Evolutionary conservation across 1,140 invertebrate species (phyloP).

Genomic region (Pentalonia nigronervosa): DNA sequence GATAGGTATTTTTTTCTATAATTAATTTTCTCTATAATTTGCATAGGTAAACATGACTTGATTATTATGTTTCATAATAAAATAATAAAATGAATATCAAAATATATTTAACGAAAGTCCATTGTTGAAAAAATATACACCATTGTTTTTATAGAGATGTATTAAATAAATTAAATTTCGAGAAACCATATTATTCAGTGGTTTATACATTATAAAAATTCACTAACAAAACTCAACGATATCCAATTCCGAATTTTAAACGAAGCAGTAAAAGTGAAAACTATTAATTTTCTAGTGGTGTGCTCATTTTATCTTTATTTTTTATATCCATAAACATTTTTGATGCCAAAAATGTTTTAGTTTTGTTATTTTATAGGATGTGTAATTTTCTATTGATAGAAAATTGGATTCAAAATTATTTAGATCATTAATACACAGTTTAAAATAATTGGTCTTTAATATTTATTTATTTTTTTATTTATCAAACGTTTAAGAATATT

Average conservation of each 20-base stretch:
- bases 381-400: not conserved
- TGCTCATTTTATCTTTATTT: not conserved
- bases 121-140: not conserved
- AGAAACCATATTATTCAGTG: not conserved
- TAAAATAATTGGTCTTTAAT: too few relatives aligned
- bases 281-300: not conserved
- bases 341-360: not conserved
- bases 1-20: not conserved
- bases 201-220: not conserved
- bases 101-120: not conserved
- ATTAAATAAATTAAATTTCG: not conserved
- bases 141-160: not conserved
- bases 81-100: not conserved
- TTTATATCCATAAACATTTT: not conserved
- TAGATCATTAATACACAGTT: too few relatives aligned
- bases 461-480: too few relatives aligned
- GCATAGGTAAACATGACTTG: too few relatives aligned
- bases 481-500: too few relatives aligned
- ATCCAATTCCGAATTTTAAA: not conserved
- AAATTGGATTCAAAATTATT: too few relatives aligned
- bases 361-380: not conserved
- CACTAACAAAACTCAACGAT: not conserved
- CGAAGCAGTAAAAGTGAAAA: not conserved
- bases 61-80: too few relatives aligned
- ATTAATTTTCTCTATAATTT: not conserved